Percentiles rank a stretch among this genome's conserved stretches.
These are phyloP conservation scores for Hetaerina americana DNA, from an alignment of 1,140 invertebrate species.

Conservation along the genomic window DNA sequence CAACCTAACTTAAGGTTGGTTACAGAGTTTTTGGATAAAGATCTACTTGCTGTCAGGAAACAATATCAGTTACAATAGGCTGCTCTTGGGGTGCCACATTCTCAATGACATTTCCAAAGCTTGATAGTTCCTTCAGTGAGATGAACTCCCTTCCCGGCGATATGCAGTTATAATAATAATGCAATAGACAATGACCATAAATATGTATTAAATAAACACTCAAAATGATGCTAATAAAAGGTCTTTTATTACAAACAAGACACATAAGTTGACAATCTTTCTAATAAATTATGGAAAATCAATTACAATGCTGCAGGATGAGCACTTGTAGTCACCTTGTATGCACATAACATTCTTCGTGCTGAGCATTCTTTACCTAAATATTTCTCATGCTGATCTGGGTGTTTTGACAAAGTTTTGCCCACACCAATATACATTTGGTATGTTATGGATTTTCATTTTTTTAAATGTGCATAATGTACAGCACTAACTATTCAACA, in stretches of 20 bases:
- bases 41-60: too few species aligned
- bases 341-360: background rate
- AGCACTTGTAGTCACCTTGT: background rate
- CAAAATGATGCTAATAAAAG: background rate
- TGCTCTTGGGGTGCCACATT: too few species aligned
- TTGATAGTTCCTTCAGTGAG: too few species aligned
- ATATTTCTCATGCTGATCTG: background rate
- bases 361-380: background rate
- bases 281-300: slow-evolving; percentile 1
- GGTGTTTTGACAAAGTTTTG: background rate
- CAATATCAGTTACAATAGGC: too few species aligned
- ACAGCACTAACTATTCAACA: background rate
- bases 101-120: too few species aligned
- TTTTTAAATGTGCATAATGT: background rate
- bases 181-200: too few species aligned
- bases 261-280: background rate
- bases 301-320: background rate
- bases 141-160: too few species aligned
- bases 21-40: too few species aligned
- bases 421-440: background rate
- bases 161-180: too few species aligned
- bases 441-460: background rate
- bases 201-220: background rate
- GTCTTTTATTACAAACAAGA: background rate
- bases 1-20: too few species aligned